Evolutionary conservation across 2,113 vertebrate genomes (phyloP), one percentile per base, ranked within the genome.

Genomic region (Dasyurus viverrinus): DNA sequence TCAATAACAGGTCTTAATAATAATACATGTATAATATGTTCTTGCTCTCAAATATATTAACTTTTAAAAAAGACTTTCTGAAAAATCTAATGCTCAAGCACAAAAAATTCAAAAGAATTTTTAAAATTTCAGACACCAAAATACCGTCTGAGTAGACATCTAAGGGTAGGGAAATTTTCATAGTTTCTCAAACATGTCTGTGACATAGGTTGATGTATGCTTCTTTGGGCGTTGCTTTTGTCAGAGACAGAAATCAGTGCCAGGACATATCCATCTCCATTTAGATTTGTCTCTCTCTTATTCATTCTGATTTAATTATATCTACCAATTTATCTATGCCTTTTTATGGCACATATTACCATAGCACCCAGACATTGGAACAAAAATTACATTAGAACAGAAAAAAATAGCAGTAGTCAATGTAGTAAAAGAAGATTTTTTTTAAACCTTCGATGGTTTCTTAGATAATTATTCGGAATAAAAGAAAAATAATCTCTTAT

Each of bases 401-500:
- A 93, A 48, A 14, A 57, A 52, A 12, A 92, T 48, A 84, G 11
- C 91, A 94, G 50, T 46, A 93, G 57, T 76, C 95, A 95, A 90
- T 27, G 30, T 90, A 91, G 60, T 54, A 93, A 90, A 92, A 23
- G 25, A 84, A 93, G 46, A 91, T 6, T 84, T 68, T 52, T 48
- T 50, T 91, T 24, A 90, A 95, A 90, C 23, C 25, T 76, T 50
- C 92, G 94, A 90, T 5, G 48, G 14, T 93, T 14, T 47, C 53
- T 92, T 50, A 93, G 95, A 90, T 7, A 46, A 22, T 94, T 14
- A 47, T 52, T 91, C 60, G 57, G 53, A 94, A 96, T 91, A 97
- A 97, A 93, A 8, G 30, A 30, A 95, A 94, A 96, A 91, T 90
- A 91, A 68, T 94, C 94, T 36, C 25, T 94, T 55, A 0, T 50